These are phyloP conservation scores for Aporrectodea caliginosa DNA, from an alignment of 1,140 invertebrate genomes.

Conservation along the genomic window DNA sequence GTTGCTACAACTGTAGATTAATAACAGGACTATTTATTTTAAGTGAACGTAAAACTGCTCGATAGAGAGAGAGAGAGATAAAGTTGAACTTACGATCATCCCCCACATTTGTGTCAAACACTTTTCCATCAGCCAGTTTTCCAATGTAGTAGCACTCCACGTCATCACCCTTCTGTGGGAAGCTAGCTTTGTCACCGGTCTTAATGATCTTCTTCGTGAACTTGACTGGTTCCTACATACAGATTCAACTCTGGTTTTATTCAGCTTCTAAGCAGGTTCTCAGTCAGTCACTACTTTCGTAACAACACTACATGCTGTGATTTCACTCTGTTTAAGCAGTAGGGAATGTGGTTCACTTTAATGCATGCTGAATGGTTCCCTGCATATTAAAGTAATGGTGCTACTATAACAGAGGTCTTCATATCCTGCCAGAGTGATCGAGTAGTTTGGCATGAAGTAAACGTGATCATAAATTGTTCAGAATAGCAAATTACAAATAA, in stretches of 20 bases:
- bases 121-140: conserved; percentile 32
- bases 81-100: not conserved
- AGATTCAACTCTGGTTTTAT: not conserved
- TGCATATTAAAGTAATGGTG: not conserved
- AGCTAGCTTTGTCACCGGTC: conserved; percentile 34
- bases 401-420: not conserved
- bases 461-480: too few species aligned
- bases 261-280: not conserved
- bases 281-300: not conserved
- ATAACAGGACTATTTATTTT: too few species aligned
- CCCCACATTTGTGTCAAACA: conserved; percentile 34
- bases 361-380: not conserved
- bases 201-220: conserved; percentile 34
- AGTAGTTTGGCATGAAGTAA: too few species aligned
- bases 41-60: too few species aligned
- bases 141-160: conserved; percentile 35
- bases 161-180: conserved; percentile 32
- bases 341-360: not conserved
- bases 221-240: conserved; percentile 27
- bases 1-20: too few species aligned
- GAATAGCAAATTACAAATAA: too few species aligned
- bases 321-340: not conserved
- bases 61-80: not conserved
- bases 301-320: not conserved
- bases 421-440: too few species aligned